phyloP scores from a whole-genome alignment of 2,113 vertebrate genomes.

The Neotragus moschatus region DNA sequence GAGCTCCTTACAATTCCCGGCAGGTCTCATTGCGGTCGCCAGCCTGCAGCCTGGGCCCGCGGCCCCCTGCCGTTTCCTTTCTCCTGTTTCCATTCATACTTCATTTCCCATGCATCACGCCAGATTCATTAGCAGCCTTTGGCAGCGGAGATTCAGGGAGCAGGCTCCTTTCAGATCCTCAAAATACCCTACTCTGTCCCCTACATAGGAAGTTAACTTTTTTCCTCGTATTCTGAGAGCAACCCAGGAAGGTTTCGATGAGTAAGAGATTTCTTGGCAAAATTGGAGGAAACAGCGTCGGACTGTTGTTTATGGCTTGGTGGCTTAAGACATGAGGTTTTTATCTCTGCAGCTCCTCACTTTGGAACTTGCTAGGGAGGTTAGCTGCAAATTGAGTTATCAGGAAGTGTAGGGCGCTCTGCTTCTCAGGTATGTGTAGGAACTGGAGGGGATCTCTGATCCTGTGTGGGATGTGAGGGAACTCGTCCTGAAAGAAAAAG shows the following conservation, averaged over 20 bases:
- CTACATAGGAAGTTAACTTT: background rate
- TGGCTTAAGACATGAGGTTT: background rate
- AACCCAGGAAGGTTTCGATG: background rate
- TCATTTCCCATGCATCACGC: background rate
- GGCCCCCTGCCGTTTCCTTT: background rate
- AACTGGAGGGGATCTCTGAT: background rate
- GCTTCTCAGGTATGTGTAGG: background rate
- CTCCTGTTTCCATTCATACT: background rate
- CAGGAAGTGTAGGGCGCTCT: background rate
- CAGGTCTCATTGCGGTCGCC: slow-evolving; percentile 75
- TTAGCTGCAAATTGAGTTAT: background rate
- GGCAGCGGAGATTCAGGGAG: background rate
- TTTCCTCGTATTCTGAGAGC: background rate
- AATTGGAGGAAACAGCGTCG: background rate
- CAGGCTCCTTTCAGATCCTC: background rate
- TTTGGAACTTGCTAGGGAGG: background rate
- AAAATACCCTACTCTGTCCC: background rate
- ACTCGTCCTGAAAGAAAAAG: background rate
- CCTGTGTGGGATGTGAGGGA: background rate
- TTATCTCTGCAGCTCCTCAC: background rate
- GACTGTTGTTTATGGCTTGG: background rate
- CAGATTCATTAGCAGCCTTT: background rate
- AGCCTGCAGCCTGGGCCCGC: background rate
- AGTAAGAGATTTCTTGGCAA: background rate
- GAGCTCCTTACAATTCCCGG: slow-evolving; percentile 75